These are phyloP conservation scores for Spea bombifrons DNA, from an alignment of 2,113 vertebrate species.

Conservation along the genomic window DNA sequence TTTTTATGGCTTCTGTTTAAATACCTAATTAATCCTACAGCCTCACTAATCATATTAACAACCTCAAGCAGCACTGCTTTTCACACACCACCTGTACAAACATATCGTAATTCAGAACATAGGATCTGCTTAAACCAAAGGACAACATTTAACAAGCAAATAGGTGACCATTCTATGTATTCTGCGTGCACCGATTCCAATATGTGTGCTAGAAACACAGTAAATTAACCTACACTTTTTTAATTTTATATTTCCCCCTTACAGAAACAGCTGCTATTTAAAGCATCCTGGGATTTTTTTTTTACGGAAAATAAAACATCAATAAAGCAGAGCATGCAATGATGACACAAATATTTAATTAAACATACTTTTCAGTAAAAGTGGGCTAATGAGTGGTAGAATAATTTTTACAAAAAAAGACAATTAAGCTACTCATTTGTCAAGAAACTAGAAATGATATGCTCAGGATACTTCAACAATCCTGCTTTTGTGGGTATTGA, in stretches of 20 bases:
- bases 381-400: no score
- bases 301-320: not conserved
- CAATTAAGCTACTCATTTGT: no score
- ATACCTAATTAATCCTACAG: constrained; percentile 7
- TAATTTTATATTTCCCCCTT: not conserved
- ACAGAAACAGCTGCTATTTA: constrained; percentile 5
- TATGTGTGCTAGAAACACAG: constrained; percentile 25
- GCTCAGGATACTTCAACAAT: no score
- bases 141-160: constrained; percentile 21
- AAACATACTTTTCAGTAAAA: not conserved
- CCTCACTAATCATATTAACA: constrained; percentile 25
- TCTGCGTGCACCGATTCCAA: constrained; percentile 19
- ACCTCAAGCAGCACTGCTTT: not conserved
- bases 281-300: not conserved
- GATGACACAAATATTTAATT: not conserved
- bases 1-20: constrained; percentile 4
- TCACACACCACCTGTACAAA: constrained; percentile 29
- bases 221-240: constrained; percentile 6
- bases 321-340: not conserved
- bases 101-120: constrained; percentile 8
- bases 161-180: constrained; percentile 14
- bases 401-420: no score
- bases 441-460: no score
- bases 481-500: no score
- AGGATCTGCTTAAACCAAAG: not conserved